Conservation (phyloP, 1,140 invertebrate genomes). For the Oedothorax gibbosus region DNA sequence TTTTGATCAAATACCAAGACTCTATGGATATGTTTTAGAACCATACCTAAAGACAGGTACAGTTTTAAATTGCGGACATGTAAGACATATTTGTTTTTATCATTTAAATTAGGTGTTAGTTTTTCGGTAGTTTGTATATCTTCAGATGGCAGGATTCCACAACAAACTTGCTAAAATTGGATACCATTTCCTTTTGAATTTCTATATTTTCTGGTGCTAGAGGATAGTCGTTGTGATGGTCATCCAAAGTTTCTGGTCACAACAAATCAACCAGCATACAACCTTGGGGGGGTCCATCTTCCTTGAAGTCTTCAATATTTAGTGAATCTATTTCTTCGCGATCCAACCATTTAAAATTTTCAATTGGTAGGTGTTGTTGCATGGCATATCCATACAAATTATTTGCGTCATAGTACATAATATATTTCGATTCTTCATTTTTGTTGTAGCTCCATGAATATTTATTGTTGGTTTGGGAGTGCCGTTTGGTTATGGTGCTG, state of each 20-base stretch:
- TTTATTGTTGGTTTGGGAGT: conserved; percentile 12
- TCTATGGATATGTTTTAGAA: conserved; percentile 32
- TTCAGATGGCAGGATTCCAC: not conserved
- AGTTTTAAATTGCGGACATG: conserved; percentile 72
- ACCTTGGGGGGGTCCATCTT: conserved; percentile 51
- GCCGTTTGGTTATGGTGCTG: not conserved
- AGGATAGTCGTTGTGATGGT: conserved; percentile 68
- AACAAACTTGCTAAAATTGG: not conserved
- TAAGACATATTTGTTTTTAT: conserved; percentile 69
- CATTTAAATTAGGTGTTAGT: conserved; percentile 39
- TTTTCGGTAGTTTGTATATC: not conserved
- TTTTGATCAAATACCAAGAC: no score
- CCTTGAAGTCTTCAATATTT: conserved; percentile 4
- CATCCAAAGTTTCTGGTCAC: conserved; percentile 63
- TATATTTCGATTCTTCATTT: conserved; percentile 54
- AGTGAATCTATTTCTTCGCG: conserved; percentile 2
- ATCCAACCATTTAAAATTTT: conserved; percentile 55
- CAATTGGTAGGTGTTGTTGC: conserved; percentile 43
- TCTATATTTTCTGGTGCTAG: conserved; percentile 66
- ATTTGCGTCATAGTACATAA: no score
- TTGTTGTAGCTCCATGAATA: not conserved
- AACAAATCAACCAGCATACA: conserved; percentile 64
- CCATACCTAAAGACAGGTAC: conserved; percentile 65
- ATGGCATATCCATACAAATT: conserved; percentile 63
- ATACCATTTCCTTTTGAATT: conserved; percentile 48